A percentile compares a stretch with the other conserved stretches of the same genome.
These are phyloP conservation scores for Eurystomus gularis DNA, from an alignment of 2,113 vertebrate genomes.

Conservation along the genomic window DNA sequence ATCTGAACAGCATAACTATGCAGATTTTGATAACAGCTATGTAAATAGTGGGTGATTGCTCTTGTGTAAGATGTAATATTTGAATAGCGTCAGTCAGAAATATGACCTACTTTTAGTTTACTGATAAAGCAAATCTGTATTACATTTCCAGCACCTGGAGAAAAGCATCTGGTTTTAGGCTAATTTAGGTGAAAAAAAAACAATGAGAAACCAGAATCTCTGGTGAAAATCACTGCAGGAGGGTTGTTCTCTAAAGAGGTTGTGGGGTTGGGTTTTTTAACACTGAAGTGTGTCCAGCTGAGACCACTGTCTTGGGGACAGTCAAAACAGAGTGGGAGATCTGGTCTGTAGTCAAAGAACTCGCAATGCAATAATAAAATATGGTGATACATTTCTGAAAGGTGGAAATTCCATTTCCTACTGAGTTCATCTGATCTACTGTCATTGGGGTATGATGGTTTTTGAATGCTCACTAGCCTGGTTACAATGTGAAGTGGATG, in stretches of 20 bases:
- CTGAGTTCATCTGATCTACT: not conserved
- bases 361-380: not conserved
- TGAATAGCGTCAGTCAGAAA: not conserved
- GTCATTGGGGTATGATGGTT: not conserved
- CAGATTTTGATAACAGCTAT: not conserved
- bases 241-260: not conserved
- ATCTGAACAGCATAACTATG: not conserved
- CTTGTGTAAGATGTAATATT: not conserved
- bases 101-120: not conserved
- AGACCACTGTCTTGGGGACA: not conserved
- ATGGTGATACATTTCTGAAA: not conserved
- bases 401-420: not conserved
- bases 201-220: not conserved
- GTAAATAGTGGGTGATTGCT: not conserved
- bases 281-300: accelerated
- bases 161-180: not conserved
- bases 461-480: not conserved
- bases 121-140: not conserved
- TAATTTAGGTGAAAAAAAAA: not conserved
- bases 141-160: not conserved
- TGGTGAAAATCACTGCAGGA: accelerated
- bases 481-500: not conserved
- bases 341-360: not conserved
- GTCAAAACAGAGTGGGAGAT: not conserved
- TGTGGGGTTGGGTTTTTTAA: too few relatives aligned